Conservation (phyloP, 1,140 invertebrate genomes). For the Episyrphus balteatus region DNA sequence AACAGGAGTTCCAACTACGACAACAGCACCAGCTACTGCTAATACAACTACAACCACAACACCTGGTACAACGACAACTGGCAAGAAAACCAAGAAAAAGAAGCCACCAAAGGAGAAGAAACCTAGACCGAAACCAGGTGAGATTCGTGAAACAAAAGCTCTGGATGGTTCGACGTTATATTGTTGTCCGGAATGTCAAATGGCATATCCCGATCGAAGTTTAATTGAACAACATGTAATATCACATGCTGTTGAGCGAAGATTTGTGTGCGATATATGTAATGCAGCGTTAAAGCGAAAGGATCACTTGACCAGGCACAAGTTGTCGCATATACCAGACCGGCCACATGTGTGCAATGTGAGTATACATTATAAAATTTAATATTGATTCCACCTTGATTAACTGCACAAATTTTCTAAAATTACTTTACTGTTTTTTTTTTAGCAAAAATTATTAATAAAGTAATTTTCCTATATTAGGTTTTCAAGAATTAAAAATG, state of each 20-base stretch:
- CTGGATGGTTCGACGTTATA: constrained; percentile 72
- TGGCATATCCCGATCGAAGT: constrained; percentile 74
- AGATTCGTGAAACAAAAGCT: constrained; percentile 69
- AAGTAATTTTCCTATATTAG: background rate
- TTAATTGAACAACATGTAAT: constrained; percentile 69
- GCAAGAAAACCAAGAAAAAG: constrained; percentile 78
- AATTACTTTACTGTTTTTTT: background rate
- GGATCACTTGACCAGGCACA: constrained; percentile 68
- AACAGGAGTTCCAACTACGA: constrained; percentile 21
- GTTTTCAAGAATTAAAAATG: background rate
- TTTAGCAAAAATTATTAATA: background rate
- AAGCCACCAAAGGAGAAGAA: constrained; percentile 53
- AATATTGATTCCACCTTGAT: background rate
- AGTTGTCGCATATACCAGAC: constrained; percentile 70
- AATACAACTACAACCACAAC: constrained; percentile 4
- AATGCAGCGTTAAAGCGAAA: constrained; percentile 73
- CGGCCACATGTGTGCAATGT: constrained; percentile 69
- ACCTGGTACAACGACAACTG: constrained; percentile 30
- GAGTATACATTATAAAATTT: constrained; percentile 9
- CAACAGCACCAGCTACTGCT: constrained; percentile 9
- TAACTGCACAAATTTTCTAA: too few relatives aligned
- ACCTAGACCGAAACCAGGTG: constrained; percentile 63
- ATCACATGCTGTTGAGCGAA: constrained; percentile 68
- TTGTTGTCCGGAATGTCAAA: constrained; percentile 77
- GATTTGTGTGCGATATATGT: constrained; percentile 75